phyloP scores from a whole-genome alignment of 2,888 invertebrate species.

The Tetrapedia diversipes region DNA sequence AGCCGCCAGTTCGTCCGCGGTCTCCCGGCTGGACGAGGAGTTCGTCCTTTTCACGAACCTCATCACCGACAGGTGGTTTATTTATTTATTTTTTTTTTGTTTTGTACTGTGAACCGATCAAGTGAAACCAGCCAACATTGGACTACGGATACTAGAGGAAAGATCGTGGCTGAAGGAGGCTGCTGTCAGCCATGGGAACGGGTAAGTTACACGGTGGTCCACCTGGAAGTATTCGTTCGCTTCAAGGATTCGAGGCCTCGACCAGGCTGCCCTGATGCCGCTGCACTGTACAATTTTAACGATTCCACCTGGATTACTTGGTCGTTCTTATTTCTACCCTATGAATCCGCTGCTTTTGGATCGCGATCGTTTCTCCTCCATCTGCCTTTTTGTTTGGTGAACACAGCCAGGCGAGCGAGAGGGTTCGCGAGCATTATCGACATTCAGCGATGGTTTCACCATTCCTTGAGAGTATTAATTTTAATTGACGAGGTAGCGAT shows the following conservation, averaged over 20 bases:
- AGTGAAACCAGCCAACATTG: conserved; percentile 70
- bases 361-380: background rate
- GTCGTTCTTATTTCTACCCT: background rate
- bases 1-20: conserved; percentile 81
- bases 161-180: conserved; percentile 76
- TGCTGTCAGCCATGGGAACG: conserved; percentile 80
- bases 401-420: background rate
- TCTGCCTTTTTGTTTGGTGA: conserved; percentile 11
- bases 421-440: conserved; percentile 5
- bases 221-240: conserved; percentile 29
- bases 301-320: conserved; percentile 12
- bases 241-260: conserved; percentile 29
- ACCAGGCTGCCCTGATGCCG: background rate
- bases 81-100: conserved; percentile 52
- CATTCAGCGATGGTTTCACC: conserved; percentile 16
- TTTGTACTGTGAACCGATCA: conserved; percentile 61
- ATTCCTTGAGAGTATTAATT: conserved; percentile 3
- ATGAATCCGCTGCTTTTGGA: background rate
- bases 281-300: conserved; percentile 7
- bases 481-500: conserved; percentile 9
- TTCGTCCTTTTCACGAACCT: conserved; percentile 52
- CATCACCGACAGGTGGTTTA: conserved; percentile 35
- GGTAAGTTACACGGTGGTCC: conserved; percentile 73
- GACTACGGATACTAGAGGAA: conserved; percentile 70
- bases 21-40: conserved; percentile 79